These are phyloP conservation scores for Monochamus alternatus DNA, from an alignment of 2,888 invertebrate species.

Conservation along the genomic window DNA sequence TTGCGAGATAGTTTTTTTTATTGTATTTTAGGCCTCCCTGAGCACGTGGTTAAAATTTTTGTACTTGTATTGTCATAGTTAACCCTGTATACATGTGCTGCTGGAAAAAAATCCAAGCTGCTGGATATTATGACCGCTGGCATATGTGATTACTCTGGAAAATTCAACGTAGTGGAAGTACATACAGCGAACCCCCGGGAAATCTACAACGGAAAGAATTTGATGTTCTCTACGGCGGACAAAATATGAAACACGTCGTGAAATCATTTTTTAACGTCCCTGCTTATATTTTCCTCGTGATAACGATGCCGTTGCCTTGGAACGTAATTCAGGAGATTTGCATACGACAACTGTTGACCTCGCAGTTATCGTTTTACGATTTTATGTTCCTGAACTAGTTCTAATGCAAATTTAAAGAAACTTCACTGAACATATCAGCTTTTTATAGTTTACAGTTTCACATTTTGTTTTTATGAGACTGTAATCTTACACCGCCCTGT, in stretches of 20 bases:
- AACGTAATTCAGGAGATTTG: slow-evolving; percentile 17
- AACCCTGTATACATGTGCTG: no score
- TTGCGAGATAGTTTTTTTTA: no score
- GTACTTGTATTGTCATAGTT: no score
- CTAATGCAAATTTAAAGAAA: no score
- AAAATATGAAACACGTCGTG: slow-evolving; percentile 31
- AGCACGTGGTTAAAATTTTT: no score
- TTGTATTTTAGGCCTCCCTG: no score
- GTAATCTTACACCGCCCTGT: no score
- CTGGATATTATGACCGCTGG: not conserved
- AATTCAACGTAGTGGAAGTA: slow-evolving; percentile 25
- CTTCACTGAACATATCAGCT: no score
- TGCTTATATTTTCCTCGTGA: slow-evolving; percentile 11
- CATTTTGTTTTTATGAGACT: no score
- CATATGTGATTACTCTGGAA: slow-evolving; percentile 29
- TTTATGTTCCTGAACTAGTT: no score
- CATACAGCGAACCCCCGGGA: slow-evolving; percentile 56
- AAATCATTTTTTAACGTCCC: slow-evolving; percentile 35
- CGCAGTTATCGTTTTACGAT: no score
- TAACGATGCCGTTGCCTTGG: slow-evolving; percentile 15
- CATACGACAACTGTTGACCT: not conserved
- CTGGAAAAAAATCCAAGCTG: slow-evolving; percentile 1
- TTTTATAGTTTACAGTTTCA: no score
- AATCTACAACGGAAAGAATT: slow-evolving; percentile 56
- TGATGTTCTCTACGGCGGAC: slow-evolving; percentile 50